phyloP scores from a whole-genome alignment of 1,140 invertebrate species.

The Trachelipus rathkii region DNA sequence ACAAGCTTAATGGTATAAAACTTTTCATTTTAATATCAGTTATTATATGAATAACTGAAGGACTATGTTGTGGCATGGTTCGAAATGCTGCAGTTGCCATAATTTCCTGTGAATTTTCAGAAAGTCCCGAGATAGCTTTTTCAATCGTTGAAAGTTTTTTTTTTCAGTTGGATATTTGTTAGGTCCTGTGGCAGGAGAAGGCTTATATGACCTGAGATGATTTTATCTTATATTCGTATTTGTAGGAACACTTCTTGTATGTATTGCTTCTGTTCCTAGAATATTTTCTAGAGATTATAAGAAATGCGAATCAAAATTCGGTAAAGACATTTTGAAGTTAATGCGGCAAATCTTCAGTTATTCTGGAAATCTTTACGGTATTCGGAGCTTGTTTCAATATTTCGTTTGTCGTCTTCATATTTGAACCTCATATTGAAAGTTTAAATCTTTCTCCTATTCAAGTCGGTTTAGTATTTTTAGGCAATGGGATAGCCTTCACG shows the following conservation, averaged over 20 bases:
- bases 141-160: conserved; percentile 16
- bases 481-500: conserved; percentile 80
- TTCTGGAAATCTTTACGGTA: conserved; percentile 63
- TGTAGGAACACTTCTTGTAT: conserved; percentile 46
- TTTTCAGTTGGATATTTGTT: conserved; percentile 24
- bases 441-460: conserved; percentile 67
- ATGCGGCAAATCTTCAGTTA: conserved; percentile 47
- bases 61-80: conserved; percentile 12
- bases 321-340: conserved; percentile 56
- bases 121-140: conserved; percentile 15
- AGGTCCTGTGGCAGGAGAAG: conserved; percentile 47
- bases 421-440: conserved; percentile 74
- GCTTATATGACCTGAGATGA: conserved; percentile 47
- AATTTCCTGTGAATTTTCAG: conserved; percentile 24
- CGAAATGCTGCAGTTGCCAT: conserved; percentile 16
- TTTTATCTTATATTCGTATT: conserved; percentile 48
- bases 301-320: conserved; percentile 50
- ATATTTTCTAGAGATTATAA: conserved; percentile 62
- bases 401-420: conserved; percentile 72
- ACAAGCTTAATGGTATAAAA: background rate
- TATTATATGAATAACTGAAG: conserved; percentile 17
- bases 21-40: conserved; percentile 14
- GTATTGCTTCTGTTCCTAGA: conserved; percentile 41
- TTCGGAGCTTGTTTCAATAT: conserved; percentile 72
- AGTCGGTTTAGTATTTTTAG: conserved; percentile 77